Evolutionary conservation across 2,797 vertebrate species (phyloP), one percentile per base, ranked within the genome.

Genomic region (Melanotaenia pygmaea): DNA sequence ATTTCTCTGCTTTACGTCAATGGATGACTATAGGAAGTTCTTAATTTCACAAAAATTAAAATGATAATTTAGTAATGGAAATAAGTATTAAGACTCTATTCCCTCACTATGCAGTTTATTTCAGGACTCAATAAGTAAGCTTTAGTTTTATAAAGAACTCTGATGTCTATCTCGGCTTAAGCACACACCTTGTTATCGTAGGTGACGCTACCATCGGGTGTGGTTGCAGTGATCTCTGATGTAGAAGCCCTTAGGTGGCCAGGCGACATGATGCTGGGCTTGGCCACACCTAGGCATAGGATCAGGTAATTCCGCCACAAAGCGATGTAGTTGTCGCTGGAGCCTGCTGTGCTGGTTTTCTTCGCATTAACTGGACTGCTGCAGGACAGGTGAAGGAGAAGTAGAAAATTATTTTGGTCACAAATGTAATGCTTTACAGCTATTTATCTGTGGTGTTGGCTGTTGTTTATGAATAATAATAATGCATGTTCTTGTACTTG

Each of bases 261-360:
- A 0, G 98, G 97, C 62, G 98, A 99, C 98, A 99, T 99, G 92
- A 99, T 99, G 90, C 97, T 99, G 20, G 98, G 98, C 74, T 97
- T 98, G 67, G 98, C 98, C 24, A 99, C 98, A n/a, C 97, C 98
- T 47, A 99, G 96, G 84, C 98, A 99, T 70, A 99, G 92, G 87
- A 99, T 99, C 71, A 99, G 95, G 87, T 99, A 99, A 90, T 99
- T 99, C 70, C 98, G 95, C 98, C 98, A 99, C 77, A 99, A 91
- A 28, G 97, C 96, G 71, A 98, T 95, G 76, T 97, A 98, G 90
- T 89, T 96, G 92, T 99, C 98, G 20, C 94, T 95, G 43, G 96
- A 96, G 80, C 96, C 80, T 0, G 96, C 95, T 0, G 96, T 97
- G 88, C 95, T 99, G 24, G 97, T 98, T 94, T 98, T 99, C 94